phyloP scores from a whole-genome alignment of 2,888 invertebrate genomes.

The Tipula confusa region DNA sequence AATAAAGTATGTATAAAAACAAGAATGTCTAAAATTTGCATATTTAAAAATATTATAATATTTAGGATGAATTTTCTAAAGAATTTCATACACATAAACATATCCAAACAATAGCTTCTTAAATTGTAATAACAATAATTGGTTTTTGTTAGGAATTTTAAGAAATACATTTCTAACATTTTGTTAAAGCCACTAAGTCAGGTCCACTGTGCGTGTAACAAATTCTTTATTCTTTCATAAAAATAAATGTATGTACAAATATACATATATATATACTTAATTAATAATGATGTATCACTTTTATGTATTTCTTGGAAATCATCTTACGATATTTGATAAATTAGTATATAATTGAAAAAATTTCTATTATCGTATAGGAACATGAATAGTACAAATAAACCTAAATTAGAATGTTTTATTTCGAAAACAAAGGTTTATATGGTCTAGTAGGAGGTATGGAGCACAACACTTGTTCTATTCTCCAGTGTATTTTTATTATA shows the following conservation, averaged over 20 bases:
- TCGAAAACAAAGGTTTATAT: background rate
- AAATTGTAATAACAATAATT: conserved; percentile 20
- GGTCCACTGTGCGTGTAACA: background rate
- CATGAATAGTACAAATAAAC: background rate
- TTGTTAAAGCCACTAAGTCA: background rate
- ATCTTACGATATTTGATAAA: background rate
- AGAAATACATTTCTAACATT: background rate
- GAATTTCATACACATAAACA: background rate
- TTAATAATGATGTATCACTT: background rate
- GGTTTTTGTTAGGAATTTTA: conserved; percentile 1
- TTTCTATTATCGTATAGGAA: background rate
- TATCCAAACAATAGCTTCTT: background rate
- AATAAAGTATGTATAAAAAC: no score
- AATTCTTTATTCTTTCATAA: background rate
- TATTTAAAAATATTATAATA: background rate
- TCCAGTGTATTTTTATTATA: background rate
- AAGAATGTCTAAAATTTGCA: background rate
- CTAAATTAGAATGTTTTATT: background rate
- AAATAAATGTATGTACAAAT: no score
- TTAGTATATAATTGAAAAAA: background rate
- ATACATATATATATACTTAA: no score
- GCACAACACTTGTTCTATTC: background rate
- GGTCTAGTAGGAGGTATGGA: background rate
- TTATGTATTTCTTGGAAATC: background rate
- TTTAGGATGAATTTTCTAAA: background rate